Base-by-base conservation (phyloP, 2,113 vertebrate species). In the Petromus typicus region DNA sequence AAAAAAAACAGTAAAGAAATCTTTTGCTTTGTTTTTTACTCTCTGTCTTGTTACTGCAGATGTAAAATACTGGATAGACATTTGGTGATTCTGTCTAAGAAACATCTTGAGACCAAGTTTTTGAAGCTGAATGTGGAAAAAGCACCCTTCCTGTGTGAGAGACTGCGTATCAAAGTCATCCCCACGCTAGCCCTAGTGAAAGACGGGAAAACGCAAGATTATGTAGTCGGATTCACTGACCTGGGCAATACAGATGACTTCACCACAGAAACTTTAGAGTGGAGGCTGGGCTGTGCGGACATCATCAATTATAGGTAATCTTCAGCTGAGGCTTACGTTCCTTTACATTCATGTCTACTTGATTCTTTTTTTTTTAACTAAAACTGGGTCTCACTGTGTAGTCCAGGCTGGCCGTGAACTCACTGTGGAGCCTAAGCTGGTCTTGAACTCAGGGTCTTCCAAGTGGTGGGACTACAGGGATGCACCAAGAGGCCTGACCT, bases 221-320 rank as follows among this genome's bases (percentile, higher is more conserved):
- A 99, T 11, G 88, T 99, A 25, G 99, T 99, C 57, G 99, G 99
- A 59, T 99, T 99, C 97, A 97, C 98, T 76, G 99, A 99, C 97
- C 98, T 99, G 0, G 99, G 99, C 25, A 99, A 99, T 98, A 99
- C 99, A 7, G 99, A 99, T 40, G 99, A 99, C 91, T 99, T 99
- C 96, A 96, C 99, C 63, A 99, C 99, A 91, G 99, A 99, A 97
- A 98, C 99, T 91, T 98, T 99, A 54, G 99, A 99, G 67, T 99
- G 99, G 99, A 99, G 99, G 95, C 98, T 99, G 79, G 99, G 99
- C 86, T 99, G 99, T 96, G 98, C 99, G 61, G 98, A 98, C 0
- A 96, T 99, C 75, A 99, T 99, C 84, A 99, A 99, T 96, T 99
- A 99, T 99, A 99, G 99, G 99, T 99, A 98, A 98, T 18, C 43